A percentile compares a stretch with the other conserved stretches of the same genome.
These are phyloP conservation scores for Pluvialis apricaria DNA, from an alignment of 2,113 vertebrate genomes.

Conservation along the genomic window DNA sequence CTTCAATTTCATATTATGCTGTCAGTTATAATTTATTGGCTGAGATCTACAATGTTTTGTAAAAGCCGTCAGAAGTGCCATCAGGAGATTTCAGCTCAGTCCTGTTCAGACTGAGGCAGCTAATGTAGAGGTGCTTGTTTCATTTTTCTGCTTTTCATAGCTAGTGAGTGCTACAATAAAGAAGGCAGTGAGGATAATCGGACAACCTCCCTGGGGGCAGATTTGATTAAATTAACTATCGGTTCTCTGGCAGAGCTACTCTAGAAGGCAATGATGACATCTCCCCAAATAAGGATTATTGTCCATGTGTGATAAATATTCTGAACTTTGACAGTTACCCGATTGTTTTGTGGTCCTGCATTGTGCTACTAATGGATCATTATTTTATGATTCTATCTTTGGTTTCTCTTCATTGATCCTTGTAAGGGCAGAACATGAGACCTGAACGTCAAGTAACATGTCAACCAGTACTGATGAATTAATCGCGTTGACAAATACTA, in stretches of 20 bases:
- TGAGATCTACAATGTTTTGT: not conserved
- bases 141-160: not conserved
- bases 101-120: not conserved
- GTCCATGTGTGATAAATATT: not conserved
- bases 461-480: not conserved
- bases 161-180: not conserved
- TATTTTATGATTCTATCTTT: not conserved
- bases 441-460: not conserved
- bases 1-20: not conserved
- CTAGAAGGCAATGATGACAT: not conserved
- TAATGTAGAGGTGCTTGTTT: not conserved
- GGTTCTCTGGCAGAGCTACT: not conserved
- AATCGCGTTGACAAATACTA: not conserved
- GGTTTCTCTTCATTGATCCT: not conserved
- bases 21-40: not conserved
- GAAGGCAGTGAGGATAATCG: not conserved
- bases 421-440: not conserved
- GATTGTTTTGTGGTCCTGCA: not conserved
- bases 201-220: fast-evolving
- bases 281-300: not conserved
- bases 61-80: not conserved
- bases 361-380: not conserved
- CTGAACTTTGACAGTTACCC: not conserved
- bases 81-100: not conserved
- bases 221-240: not conserved